Base-by-base conservation (phyloP, 2,888 invertebrate species). In the Gerris lacustris region DNA sequence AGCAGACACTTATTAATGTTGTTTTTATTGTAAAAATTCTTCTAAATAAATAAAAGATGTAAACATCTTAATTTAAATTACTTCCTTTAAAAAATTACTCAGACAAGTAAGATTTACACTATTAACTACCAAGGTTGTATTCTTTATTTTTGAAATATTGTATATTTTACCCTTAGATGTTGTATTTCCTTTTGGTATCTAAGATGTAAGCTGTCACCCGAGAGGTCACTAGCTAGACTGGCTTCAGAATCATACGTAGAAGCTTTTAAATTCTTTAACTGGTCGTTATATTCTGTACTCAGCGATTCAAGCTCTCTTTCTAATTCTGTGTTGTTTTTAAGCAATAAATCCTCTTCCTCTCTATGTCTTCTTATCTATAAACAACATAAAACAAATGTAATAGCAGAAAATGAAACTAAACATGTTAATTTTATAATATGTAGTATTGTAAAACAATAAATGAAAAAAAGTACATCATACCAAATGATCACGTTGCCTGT, bases 151-250 rank as follows among this genome's bases (percentile, higher is more conserved):
- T 31, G 31, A 31, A 31, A 31, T n/a, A n/a, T 4, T 31, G 31
- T 31, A 31, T 31, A 2, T 31, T 80, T 77, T 77, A 85, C 85
- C 77, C 90, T 85, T 73, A 94, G 83, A 80, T 93, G 92, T 79
- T 93, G 92, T 77, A 94, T 91, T 82, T 94, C 93, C 66, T 88
- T 86, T 81, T 92, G 91, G 80, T 92, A 92, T 72, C 90, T 85
- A 77, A 86, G 87, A 70, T 89, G 84, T 74, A 89, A 86, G 68
- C 87, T 84, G 69, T 84, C 85, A 75, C 85, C 86, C 64, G 69
- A 15, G 66, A 69, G 31, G 31, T 31, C 31, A 31, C 31, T 31
- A 31, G 7, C 69, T 69, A 2, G 75, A 86, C 67, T 84, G 84
- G 45, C 84, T 81, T 70, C 87, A 81, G 6, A 86, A 86, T 77